Evolutionary conservation across 1,140 invertebrate species (phyloP), one percentile per base, ranked within the genome.

Genomic region (Platorchestia sp.): DNA sequence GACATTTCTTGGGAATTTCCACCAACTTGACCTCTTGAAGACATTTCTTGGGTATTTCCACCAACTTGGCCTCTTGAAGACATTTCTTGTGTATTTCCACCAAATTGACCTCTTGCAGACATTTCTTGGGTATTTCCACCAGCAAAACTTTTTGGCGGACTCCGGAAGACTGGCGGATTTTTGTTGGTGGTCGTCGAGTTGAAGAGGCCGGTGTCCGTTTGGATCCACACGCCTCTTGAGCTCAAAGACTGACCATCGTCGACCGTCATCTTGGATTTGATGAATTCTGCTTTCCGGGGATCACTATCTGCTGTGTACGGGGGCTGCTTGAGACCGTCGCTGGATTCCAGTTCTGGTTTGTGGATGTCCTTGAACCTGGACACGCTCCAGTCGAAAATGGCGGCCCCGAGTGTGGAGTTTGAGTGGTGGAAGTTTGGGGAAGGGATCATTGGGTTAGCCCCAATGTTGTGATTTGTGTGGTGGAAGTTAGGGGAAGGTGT

Each of bases 331-430:
- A 89, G 14, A 14, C 87, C 41, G 10, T 42, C 14, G 41, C 43
- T 42, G n/a, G 87, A 44, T 41, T 42, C 43, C 0, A 89, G 36
- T 44, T 89, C 87, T 6, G 87, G 87, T 44, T 43, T 42, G 87
- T 89, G 87, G 36, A 89, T 89, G 87, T 89, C 5, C 36, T 89
- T 89, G 87, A 89, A 89, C 43, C 87, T 89, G 7, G 87, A 89
- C 22, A 89, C 87, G 42, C 87, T 89, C 87, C n/a, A 89, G 36
- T 89, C 87, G 36, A 89, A 89, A 44, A 89, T 89, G 36, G 87
- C 87, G 42, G 87, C n/a, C 0, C 87, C 87, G 5, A 89, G 43
- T 89, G 87, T 89, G 0, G 87, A 75, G 27, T 41, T 89, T 14
- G 43, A 42, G 7, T 89, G 41, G 36, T 41, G 41, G 41, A 43